phyloP scores from a whole-genome alignment of 2,888 invertebrate species.

The Drosophila mercatorum region DNA sequence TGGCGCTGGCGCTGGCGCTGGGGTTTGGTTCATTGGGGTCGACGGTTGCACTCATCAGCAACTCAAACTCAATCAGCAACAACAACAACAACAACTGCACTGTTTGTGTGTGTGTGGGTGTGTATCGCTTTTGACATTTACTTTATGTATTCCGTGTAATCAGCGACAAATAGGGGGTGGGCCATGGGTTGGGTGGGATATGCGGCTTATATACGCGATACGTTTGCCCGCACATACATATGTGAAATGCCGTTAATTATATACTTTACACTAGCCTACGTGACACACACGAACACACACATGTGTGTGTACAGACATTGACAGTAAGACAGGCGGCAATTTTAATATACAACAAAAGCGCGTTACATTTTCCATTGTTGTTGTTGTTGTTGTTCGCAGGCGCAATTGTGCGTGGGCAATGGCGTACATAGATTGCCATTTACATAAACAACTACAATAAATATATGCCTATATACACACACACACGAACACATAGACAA shows the following conservation, averaged over 20 bases:
- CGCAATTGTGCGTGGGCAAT: constrained; percentile 65
- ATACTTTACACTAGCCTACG: constrained; percentile 71
- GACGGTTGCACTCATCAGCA: constrained; percentile 72
- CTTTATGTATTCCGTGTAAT: constrained; percentile 76
- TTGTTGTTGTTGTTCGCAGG: constrained; percentile 40
- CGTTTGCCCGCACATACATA: constrained; percentile 51
- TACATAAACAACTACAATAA: constrained; percentile 60
- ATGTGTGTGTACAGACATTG: constrained; percentile 15
- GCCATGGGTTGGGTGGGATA: constrained; percentile 10
- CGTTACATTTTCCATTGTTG: constrained; percentile 56
- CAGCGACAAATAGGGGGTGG: constrained; percentile 39
- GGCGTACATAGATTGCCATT: constrained; percentile 57
- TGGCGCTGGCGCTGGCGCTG: constrained; percentile 1
- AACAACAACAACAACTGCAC: constrained; percentile 15
- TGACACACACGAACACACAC: constrained; percentile 45
- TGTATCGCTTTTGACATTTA: constrained; percentile 78
- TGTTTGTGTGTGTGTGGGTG: constrained; percentile 41
- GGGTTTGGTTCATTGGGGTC: constrained; percentile 49
- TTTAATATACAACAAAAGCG: constrained; percentile 78
- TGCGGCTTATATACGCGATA: constrained; percentile 64
- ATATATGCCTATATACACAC: constrained; percentile 28
- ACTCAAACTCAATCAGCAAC: constrained; percentile 74
- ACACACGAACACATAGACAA: constrained; percentile 2
- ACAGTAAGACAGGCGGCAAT: constrained; percentile 64
- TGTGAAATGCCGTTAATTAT: constrained; percentile 73